phyloP scores from a whole-genome alignment of 1,140 invertebrate species.

The Drosophila funebris region DNA sequence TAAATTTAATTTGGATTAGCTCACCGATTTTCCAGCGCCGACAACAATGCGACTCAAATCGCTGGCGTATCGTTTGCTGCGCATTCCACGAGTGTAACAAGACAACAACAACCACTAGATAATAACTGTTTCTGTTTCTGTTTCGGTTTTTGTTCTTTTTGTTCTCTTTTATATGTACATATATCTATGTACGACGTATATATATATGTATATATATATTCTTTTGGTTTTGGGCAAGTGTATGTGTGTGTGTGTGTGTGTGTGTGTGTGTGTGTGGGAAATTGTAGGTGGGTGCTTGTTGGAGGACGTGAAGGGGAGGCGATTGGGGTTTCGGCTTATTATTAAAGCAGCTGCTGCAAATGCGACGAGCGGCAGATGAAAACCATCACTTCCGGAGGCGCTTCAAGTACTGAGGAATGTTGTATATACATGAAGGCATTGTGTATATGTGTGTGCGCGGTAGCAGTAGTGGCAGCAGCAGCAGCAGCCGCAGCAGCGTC shows the following conservation, averaged over 20 bases:
- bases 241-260: no score
- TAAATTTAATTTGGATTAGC: constrained; percentile 45
- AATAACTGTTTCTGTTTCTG: neutral
- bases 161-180: neutral
- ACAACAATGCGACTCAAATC: constrained; percentile 73
- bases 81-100: constrained; percentile 45
- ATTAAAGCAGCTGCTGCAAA: constrained; percentile 40
- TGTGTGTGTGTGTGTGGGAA: no score
- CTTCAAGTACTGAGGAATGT: constrained; percentile 83
- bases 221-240: neutral
- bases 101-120: constrained; percentile 1
- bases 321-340: constrained; percentile 22
- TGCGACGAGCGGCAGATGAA: constrained; percentile 69
- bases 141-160: neutral
- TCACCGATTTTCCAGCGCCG: constrained; percentile 72
- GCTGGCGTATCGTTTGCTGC: constrained; percentile 74
- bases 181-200: no score
- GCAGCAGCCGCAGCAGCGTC: constrained; percentile 26
- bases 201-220: no score
- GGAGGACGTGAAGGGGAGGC: neutral
- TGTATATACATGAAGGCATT: constrained; percentile 63
- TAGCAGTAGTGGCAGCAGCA: constrained; percentile 27
- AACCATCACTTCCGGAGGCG: constrained; percentile 83
- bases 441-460: constrained; percentile 17
- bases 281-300: no score